Base-by-base conservation (phyloP, 2,888 invertebrate species). In the Tipula lateralis region DNA sequence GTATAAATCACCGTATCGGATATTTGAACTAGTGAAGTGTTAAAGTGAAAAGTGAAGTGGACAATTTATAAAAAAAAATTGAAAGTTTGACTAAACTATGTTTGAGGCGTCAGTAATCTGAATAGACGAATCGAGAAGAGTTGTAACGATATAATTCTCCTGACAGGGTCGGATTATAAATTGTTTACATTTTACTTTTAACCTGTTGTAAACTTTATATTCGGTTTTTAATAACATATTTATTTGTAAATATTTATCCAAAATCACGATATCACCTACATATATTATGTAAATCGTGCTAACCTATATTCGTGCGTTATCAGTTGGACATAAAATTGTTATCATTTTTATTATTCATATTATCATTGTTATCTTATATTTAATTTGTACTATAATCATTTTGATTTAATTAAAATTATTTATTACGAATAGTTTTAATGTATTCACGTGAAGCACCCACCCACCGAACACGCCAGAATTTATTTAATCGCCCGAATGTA, bases 341-440 rank as follows among this genome's bases (percentile, higher is more conserved):
- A 66, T 66, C 66, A 66, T 12, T 44, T 44, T n/a, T n/a, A 44
- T 44, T 44, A 44, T 44, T n/a, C 44, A n/a, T 44, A n/a, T 44
- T n/a, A 44, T 44, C 44, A 44, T n/a, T 44, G 19, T 24, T 66
- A 66, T 66, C 66, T 16, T 44, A 44, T 16, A 44, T 44, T 44
- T 66, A 24, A 66, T 66, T 66, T 66, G 66, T 16, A 16, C 16
- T 50, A n/a, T 50, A 66, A 66, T 66, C 19, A 66, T 66, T 66
- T 66, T 66, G 66, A 66, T 66, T 66, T 66, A 66, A 66, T 66
- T 24, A 66, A 66, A 66, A 66, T 66, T 24, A 66, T 66, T 66
- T 24, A 66, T 66, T 66, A 24, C 7, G 24, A n/a, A 44, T 44
- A 36, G 36, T 36, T 6, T 36, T n/a, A 36, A 36, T 36, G 36